Conservation (phyloP, 2,888 invertebrate genomes). For the Cantharis nigra region DNA sequence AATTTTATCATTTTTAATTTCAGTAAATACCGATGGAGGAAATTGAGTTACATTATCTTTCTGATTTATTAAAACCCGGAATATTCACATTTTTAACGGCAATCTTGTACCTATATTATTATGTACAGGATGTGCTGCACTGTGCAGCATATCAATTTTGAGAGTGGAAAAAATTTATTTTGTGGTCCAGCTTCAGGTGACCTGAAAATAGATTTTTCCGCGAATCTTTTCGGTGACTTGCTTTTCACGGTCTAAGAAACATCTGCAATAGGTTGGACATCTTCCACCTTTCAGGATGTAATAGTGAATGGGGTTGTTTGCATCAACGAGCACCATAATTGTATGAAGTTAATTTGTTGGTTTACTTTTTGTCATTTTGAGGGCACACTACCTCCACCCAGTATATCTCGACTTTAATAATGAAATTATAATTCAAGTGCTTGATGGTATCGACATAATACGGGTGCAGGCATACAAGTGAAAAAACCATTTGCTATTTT, state of each 20-base stretch:
- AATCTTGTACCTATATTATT: background rate
- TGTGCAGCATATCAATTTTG: too few species aligned
- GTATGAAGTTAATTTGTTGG: background rate
- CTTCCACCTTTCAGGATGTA: background rate
- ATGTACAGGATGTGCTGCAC: background rate
- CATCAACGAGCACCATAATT: background rate
- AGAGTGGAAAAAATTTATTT: background rate
- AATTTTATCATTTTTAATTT: background rate
- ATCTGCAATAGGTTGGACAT: background rate
- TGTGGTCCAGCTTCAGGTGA: background rate
- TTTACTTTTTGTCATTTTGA: background rate
- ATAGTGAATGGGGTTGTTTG: background rate
- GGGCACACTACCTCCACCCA: background rate
- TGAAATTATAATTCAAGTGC: background rate
- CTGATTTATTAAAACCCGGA: background rate
- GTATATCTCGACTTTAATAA: background rate
- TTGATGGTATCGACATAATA: background rate
- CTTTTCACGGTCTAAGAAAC: background rate
- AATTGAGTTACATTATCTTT: background rate
- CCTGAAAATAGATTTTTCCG: background rate
- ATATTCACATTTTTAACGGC: background rate
- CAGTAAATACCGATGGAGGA: background rate
- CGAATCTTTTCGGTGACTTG: background rate
- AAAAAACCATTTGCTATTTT: background rate
- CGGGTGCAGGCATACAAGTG: background rate